Conservation (phyloP, 2,888 invertebrate species). For the Siphlonurus alternatus region DNA sequence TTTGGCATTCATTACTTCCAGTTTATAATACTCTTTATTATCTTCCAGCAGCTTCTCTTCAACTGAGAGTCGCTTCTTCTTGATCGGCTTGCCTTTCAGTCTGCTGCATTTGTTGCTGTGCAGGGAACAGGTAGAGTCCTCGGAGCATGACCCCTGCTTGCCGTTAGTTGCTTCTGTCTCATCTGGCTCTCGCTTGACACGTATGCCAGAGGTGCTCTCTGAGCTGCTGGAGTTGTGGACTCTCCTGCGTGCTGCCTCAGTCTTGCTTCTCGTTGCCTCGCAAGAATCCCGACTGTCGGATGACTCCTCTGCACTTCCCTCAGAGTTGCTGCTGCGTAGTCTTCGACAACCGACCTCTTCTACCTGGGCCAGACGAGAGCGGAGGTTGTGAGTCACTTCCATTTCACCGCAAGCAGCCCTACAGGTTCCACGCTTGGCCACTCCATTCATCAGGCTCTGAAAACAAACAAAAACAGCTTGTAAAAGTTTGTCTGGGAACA, state of each 20-base stretch:
- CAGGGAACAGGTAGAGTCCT: not conserved
- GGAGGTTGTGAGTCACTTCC: not conserved
- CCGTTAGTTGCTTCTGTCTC: not conserved
- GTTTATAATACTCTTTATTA: conserved; percentile 47
- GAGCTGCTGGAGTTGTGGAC: not conserved
- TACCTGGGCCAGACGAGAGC: not conserved
- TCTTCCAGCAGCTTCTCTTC: conserved; percentile 37
- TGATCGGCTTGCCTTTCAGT: not conserved
- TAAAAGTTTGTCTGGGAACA: too few species aligned
- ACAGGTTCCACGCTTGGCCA: not conserved
- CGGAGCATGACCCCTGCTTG: not conserved
- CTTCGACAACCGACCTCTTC: not conserved
- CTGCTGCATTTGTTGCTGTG: not conserved
- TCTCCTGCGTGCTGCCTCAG: not conserved
- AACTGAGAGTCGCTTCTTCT: conserved; percentile 27
- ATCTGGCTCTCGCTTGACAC: not conserved
- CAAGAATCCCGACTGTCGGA: not conserved
- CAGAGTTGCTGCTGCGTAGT: not conserved
- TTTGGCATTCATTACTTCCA: conserved; percentile 52
- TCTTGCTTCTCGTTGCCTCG: not conserved
- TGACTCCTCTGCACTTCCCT: not conserved
- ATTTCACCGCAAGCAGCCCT: not conserved
- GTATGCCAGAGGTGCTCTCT: not conserved
- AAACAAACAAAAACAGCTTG: too few species aligned
- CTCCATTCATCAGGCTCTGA: not conserved